Evolutionary conservation across 2,797 vertebrate species (phyloP).

Genomic region (Mallotus villosus): DNA sequence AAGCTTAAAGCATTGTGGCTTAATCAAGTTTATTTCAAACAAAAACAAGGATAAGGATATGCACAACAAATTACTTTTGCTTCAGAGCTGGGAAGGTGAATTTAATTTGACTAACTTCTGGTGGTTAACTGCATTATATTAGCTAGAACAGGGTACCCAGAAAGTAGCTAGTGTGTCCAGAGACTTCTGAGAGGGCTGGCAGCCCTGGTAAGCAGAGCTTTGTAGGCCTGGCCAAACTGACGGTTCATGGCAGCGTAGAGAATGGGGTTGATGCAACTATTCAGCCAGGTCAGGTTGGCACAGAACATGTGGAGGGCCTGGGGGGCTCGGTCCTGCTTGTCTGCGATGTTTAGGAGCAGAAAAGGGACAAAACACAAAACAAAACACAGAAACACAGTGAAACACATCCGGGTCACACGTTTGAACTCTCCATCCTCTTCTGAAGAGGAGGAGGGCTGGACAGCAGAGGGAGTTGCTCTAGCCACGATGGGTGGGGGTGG

Average conservation of each 20-base stretch:
- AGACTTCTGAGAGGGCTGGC: constrained; percentile 51
- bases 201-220: constrained; percentile 65
- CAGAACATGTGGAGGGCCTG: constrained; percentile 83
- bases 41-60: too few relatives aligned
- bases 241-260: constrained; percentile 88
- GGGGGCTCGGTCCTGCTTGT: constrained; percentile 73
- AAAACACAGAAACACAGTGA: constrained; percentile 85
- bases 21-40: too few relatives aligned
- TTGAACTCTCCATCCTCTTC: constrained; percentile 79
- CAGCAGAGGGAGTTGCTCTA: constrained; percentile 16
- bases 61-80: too few relatives aligned
- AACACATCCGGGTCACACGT: constrained; percentile 86
- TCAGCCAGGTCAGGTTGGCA: constrained; percentile 90
- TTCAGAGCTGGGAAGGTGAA: too few relatives aligned
- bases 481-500: constrained; percentile 7
- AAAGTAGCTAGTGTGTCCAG: constrained; percentile 18
- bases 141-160: not conserved
- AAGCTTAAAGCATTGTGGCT: too few relatives aligned
- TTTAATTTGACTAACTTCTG: too few relatives aligned
- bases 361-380: constrained; percentile 83
- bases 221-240: constrained; percentile 83
- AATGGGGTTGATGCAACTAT: constrained; percentile 87
- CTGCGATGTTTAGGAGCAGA: constrained; percentile 80
- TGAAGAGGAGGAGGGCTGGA: constrained; percentile 38
- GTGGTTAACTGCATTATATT: not conserved